Percentiles rank a stretch among this genome's conserved stretches.
Evolutionary conservation across 2,113 vertebrate genomes (phyloP).

Genomic region (Pandion haliaetus): DNA sequence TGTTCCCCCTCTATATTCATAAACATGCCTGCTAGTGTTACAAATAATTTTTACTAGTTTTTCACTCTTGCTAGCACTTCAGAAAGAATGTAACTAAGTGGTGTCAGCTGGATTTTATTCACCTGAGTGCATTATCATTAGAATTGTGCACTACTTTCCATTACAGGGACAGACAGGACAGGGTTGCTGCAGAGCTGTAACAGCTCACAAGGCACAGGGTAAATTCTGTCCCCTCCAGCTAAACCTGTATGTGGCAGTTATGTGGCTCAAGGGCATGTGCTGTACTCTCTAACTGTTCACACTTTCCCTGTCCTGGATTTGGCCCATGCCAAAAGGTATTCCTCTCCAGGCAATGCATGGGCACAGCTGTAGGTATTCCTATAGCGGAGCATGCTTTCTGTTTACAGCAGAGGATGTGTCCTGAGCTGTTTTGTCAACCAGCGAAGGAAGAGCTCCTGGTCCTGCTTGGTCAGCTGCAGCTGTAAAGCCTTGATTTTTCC

Average conservation of each 20-base stretch:
- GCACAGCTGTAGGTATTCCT: not conserved
- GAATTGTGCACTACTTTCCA: not conserved
- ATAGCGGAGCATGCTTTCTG: not conserved
- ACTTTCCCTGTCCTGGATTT: not conserved
- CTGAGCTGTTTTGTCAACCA: accelerated
- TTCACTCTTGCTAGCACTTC: not conserved
- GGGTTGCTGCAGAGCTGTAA: not conserved
- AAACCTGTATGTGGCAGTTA: not conserved
- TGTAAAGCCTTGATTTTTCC: not conserved
- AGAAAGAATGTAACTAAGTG: not conserved
- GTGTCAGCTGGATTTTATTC: slow-evolving; percentile 36
- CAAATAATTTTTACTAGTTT: slow-evolving; percentile 14
- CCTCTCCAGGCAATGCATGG: not conserved
- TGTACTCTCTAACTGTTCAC: not conserved
- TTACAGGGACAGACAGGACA: not conserved
- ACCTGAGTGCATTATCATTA: not conserved
- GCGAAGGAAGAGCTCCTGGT: not conserved
- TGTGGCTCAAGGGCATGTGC: not conserved
- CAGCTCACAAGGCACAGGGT: not conserved
- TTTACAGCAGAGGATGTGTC: not conserved
- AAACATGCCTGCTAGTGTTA: not conserved
- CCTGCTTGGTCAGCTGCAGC: not conserved
- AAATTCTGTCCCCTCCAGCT: not conserved
- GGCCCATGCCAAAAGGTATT: not conserved
- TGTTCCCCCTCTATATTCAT: not conserved